phyloP scores from a whole-genome alignment of 92 coral and sea anemone species.

The Palythoa caribaeorum region DNA sequence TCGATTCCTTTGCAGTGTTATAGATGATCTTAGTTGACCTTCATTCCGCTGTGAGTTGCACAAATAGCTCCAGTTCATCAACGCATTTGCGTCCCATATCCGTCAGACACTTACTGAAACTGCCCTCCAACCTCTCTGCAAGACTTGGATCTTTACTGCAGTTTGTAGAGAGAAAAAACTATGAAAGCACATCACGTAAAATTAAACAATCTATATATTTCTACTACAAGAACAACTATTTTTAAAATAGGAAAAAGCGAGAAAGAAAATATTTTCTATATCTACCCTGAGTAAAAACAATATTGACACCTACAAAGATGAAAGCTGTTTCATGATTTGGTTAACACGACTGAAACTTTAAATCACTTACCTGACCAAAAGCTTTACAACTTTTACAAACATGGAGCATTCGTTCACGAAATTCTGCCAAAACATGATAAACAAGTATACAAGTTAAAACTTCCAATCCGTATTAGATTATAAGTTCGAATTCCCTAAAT shows the following conservation, averaged over 20 bases:
- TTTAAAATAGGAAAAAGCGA: no score
- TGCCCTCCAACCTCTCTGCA: background rate
- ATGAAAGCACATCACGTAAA: no score
- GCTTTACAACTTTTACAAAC: conserved; percentile 34
- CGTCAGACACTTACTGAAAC: conserved; percentile 13
- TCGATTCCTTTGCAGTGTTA: no score
- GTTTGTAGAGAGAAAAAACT: background rate
- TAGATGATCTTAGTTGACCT: background rate
- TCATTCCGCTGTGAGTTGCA: background rate
- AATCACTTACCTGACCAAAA: conserved; percentile 30
- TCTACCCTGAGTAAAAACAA: no score
- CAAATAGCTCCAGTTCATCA: conserved; percentile 23
- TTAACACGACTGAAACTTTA: background rate
- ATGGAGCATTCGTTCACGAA: conserved; percentile 21
- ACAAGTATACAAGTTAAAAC: background rate
- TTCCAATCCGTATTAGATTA: background rate
- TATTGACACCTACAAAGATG: no score
- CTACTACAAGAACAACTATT: no score
- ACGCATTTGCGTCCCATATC: conserved; percentile 42
- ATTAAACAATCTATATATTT: background rate
- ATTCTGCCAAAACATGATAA: background rate
- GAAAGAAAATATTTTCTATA: no score
- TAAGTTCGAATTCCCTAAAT: no score
- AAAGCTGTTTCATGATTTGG: no score
- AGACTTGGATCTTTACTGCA: conserved; percentile 28